Percentiles rank a stretch among this genome's conserved stretches.
These are phyloP conservation scores for Papilio demoleus DNA, from an alignment of 2,888 invertebrate species.

Conservation along the genomic window DNA sequence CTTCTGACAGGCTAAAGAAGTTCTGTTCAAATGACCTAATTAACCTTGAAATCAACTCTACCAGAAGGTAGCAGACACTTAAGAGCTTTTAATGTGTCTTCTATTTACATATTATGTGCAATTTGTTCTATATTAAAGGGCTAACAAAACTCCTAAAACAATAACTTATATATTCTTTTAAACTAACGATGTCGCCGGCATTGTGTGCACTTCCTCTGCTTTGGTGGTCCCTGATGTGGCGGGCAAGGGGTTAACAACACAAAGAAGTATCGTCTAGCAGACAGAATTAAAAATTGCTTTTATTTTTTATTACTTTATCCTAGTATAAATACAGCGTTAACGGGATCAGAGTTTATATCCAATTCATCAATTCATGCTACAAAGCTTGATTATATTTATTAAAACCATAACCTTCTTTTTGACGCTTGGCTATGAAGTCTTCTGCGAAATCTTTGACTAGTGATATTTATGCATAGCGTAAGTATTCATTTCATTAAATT, in stretches of 20 bases:
- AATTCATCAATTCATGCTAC: too few species aligned
- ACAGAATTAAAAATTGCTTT: neutral
- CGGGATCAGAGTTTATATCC: too few species aligned
- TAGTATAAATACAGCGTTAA: too few species aligned
- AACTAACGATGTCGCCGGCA: conserved; percentile 4
- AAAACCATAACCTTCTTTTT: neutral
- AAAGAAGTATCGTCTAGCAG: neutral
- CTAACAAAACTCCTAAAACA: neutral
- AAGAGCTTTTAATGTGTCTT: neutral
- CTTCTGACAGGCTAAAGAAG: neutral
- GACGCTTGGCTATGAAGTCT: neutral
- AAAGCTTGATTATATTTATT: neutral
- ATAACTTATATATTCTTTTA: neutral
- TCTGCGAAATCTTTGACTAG: neutral
- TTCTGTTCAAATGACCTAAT: neutral
- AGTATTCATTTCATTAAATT: neutral
- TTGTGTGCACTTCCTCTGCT: conserved; percentile 25
- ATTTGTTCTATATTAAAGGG: neutral
- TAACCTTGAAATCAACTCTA: neutral
- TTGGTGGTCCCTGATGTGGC: conserved; percentile 17
- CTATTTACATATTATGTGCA: neutral
- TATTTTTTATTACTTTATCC: too few species aligned
- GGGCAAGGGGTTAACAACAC: conserved; percentile 1
- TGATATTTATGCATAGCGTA: too few species aligned
- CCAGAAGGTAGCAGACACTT: neutral